phyloP scores from a whole-genome alignment of 2,113 vertebrate genomes.

The Nibea coibor region DNA sequence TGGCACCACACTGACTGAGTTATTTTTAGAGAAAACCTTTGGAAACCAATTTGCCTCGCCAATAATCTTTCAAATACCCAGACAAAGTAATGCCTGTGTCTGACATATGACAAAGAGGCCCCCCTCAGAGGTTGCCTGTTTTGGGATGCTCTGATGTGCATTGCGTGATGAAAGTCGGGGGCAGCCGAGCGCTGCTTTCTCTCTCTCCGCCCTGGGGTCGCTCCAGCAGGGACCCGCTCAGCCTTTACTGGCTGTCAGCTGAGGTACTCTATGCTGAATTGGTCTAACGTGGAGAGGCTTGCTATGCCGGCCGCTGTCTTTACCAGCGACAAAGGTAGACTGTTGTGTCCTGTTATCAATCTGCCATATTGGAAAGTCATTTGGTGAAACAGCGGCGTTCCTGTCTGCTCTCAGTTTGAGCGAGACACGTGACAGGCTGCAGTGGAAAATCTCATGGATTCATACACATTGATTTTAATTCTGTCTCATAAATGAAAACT shows the following conservation, averaged over 20 bases:
- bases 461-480: constrained; percentile 72
- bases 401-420: constrained; percentile 13
- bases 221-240: constrained; percentile 48
- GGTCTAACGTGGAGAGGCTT: constrained; percentile 2
- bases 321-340: neutral
- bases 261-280: constrained; percentile 24
- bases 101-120: constrained; percentile 53
- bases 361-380: neutral
- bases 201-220: constrained; percentile 44
- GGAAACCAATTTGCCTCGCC: constrained; percentile 63
- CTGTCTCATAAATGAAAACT: constrained; percentile 56
- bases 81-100: constrained; percentile 56
- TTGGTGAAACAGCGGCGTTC: constrained; percentile 24
- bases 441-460: constrained; percentile 78
- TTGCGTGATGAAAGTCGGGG: constrained; percentile 41
- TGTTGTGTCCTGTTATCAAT: constrained; percentile 19
- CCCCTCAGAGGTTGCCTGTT: constrained; percentile 40
- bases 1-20: constrained; percentile 38
- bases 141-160: constrained; percentile 43
- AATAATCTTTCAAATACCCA: constrained; percentile 63
- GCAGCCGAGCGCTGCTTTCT: constrained; percentile 35
- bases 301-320: neutral
- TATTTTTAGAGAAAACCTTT: constrained; percentile 72
- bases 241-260: constrained; percentile 54
- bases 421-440: constrained; percentile 59